phyloP scores from a whole-genome alignment of 2,888 invertebrate genomes.

The Heliothis peltigera region DNA sequence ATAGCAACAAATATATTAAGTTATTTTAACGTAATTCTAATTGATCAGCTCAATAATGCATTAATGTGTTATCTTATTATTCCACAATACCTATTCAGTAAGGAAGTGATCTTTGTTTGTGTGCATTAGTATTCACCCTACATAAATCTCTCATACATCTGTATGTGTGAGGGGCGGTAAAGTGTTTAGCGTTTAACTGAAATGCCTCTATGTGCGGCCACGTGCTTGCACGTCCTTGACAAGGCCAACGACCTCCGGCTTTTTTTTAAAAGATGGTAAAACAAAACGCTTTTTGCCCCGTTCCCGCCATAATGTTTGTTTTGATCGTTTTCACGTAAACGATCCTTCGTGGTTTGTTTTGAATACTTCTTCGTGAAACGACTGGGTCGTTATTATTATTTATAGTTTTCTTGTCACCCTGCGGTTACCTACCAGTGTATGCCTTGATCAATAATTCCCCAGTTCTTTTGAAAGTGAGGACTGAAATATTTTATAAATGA shows the following conservation, averaged over 20 bases:
- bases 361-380: conserved; percentile 66
- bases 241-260: conserved; percentile 81
- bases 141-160: conserved; percentile 30
- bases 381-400: conserved; percentile 77
- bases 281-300: conserved; percentile 78
- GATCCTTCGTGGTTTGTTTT: conserved; percentile 76
- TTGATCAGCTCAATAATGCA: conserved; percentile 38
- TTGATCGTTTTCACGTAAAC: conserved; percentile 87
- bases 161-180: conserved; percentile 48
- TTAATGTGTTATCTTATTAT: conserved; percentile 45
- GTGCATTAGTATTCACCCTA: conserved; percentile 51
- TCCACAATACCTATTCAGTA: conserved; percentile 48
- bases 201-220: conserved; percentile 78
- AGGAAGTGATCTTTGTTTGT: conserved; percentile 58
- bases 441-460: not conserved
- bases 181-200: conserved; percentile 74
- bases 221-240: conserved; percentile 86
- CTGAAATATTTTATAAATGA: not conserved
- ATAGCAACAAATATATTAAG: conserved; percentile 6
- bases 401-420: conserved; percentile 62
- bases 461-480: not conserved
- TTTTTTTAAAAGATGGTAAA: conserved; percentile 76
- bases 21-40: conserved; percentile 34
- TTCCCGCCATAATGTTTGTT: conserved; percentile 85
- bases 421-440: conserved; percentile 42